phyloP scores from a whole-genome alignment of 2,888 invertebrate species.

The Xestobium rufovillosum region DNA sequence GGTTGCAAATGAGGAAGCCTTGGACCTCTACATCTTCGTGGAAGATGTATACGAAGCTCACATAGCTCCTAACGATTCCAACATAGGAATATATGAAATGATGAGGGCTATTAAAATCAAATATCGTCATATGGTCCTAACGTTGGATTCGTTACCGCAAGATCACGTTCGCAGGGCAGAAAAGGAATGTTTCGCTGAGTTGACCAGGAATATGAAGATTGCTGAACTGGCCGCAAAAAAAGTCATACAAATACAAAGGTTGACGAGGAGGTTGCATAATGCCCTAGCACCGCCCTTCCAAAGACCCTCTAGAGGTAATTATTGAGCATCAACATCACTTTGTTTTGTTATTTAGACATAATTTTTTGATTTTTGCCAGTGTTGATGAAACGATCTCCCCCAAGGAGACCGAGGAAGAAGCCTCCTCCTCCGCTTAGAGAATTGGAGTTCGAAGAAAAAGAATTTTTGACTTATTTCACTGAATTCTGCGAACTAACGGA shows the following conservation, averaged over 20 bases:
- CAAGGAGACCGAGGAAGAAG: conserved; percentile 27
- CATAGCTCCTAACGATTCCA: conserved; percentile 51
- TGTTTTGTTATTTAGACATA: not conserved
- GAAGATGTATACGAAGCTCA: conserved; percentile 58
- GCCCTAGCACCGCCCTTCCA: conserved; percentile 40
- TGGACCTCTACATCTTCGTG: conserved; percentile 52
- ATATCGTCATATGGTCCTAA: conserved; percentile 41
- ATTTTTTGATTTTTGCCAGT: conserved; percentile 24
- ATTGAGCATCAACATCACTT: not conserved
- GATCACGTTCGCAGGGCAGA: conserved; percentile 48
- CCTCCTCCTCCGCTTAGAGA: conserved; percentile 27
- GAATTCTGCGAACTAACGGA: conserved; percentile 33
- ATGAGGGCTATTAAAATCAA: conserved; percentile 53
- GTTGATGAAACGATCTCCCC: conserved; percentile 33
- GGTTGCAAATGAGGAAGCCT: conserved; percentile 49
- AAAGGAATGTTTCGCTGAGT: conserved; percentile 46
- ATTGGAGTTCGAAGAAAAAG: conserved; percentile 31
- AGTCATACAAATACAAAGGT: conserved; percentile 45
- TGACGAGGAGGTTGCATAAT: conserved; percentile 44
- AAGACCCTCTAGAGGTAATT: conserved; percentile 24
- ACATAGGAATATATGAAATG: conserved; percentile 48
- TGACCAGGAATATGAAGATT: conserved; percentile 45
- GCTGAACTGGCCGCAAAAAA: conserved; percentile 53
- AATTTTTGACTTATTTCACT: conserved; percentile 35
- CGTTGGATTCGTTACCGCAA: conserved; percentile 50